Evolutionary conservation across 2,113 vertebrate genomes (phyloP).

Genomic region (Saccopteryx leptura): DNA sequence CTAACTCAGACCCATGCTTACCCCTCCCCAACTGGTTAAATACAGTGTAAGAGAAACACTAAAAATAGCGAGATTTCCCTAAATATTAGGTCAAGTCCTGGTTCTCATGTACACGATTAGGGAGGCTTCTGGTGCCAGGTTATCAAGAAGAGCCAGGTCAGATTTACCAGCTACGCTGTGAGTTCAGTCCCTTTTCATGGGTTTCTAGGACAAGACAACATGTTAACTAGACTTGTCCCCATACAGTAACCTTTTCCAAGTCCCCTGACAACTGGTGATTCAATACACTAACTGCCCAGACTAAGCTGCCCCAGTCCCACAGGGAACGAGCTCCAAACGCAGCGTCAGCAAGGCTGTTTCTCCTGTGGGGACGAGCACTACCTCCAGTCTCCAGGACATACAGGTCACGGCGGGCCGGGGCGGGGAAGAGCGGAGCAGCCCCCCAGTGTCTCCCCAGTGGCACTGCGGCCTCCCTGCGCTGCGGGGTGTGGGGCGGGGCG

Average conservation of each 20-base stretch:
- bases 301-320: not conserved
- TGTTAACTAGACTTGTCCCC: not conserved
- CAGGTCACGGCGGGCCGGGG: too few species aligned
- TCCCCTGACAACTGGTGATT: not conserved
- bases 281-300: not conserved
- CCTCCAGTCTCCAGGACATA: accelerated
- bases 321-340: not conserved
- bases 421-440: not conserved
- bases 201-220: not conserved
- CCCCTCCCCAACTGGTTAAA: not conserved
- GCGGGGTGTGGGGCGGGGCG: not conserved
- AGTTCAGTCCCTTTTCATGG: accelerated
- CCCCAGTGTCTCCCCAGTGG: too few species aligned
- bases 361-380: accelerated
- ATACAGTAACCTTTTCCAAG: too few species aligned
- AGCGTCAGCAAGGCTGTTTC: not conserved
- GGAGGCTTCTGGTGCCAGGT: not conserved
- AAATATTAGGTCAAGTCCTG: too few species aligned
- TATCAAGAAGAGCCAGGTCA: not conserved
- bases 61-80: not conserved
- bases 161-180: too few species aligned
- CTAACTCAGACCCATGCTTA: not conserved
- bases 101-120: not conserved
- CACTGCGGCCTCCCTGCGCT: not conserved
- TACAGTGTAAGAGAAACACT: accelerated